Evolutionary conservation across 2,888 invertebrate genomes (phyloP), one percentile per base, ranked within the genome.

Genomic region (Papilio gigon): DNA sequence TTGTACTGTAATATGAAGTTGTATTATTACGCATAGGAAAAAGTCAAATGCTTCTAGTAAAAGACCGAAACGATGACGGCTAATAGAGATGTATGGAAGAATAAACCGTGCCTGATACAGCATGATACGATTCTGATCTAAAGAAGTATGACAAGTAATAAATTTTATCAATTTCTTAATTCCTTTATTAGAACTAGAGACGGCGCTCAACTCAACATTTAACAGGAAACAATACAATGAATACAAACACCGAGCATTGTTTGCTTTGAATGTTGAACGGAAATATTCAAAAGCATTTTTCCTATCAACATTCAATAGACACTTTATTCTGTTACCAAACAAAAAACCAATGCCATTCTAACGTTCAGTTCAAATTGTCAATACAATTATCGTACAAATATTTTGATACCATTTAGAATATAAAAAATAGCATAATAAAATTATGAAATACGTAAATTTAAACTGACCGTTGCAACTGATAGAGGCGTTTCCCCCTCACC

Each of bases 301-400:
- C 14, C 25, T 50, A 50, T 50, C 50, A 25, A 50, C 25, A 59
- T 37, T 6, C 33, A 14, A 59, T 59, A 22, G 4, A 59, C 17
- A 22, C 11, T 58, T 58, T 22, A 59, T 59, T 59, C 20, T 20
- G 2, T 20, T 35, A 59, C 20, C 20, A 14, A 62, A 61, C 8
- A 20, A 30, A 62, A 8, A 58, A 33, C 6, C 6, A 25, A 40
- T 40, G 50, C 25, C 14, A 50, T 42, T 40, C n/a, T 47, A 33
- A 47, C 44, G 11, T 9, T 5, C 8, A 27, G 1, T 9, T 4
- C 5, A 33, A 53, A 56, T 33, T 20, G 33, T 56, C 33, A 30
- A 58, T 30, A 9, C 20, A 42, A 65, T 65, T 27, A 56, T n/a
- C n/a, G n/a, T 37, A 22, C 33, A 17, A 33, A 14, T 44, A 47